A percentile compares a stretch with the other conserved stretches of the same genome.
Conservation (phyloP, 2,797 vertebrate species). For the Simalia tracyae region DNA sequence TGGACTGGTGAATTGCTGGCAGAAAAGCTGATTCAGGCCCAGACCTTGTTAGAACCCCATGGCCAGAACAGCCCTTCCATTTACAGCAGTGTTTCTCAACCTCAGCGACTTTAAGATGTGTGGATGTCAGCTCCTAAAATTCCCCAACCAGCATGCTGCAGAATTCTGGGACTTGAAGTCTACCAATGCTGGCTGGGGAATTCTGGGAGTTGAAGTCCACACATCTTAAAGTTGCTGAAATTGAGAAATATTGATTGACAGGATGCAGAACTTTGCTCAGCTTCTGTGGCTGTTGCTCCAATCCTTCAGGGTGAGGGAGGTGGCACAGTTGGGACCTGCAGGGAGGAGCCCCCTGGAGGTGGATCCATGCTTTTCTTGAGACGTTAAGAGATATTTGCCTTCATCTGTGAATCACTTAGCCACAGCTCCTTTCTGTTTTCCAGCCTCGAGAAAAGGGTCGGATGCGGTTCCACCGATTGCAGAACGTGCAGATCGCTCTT, state of each 20-base stretch:
- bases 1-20: not conserved
- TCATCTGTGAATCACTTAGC: accelerated
- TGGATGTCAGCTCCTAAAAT: not conserved
- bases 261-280: not conserved
- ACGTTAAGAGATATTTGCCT: not conserved
- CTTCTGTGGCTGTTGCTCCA: not conserved
- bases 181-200: not conserved
- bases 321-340: not conserved
- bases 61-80: not conserved
- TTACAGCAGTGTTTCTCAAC: not conserved
- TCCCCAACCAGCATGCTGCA: not conserved
- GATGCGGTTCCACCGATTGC: slow-evolving; percentile 96
- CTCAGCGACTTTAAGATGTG: not conserved
- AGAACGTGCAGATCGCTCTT: slow-evolving; percentile 98
- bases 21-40: not conserved
- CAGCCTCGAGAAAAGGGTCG: slow-evolving; percentile 97
- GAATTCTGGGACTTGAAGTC: not conserved
- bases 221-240: not conserved
- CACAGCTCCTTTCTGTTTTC: slow-evolving; percentile 41
- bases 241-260: not conserved
- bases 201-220: not conserved
- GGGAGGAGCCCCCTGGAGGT: accelerated
- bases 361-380: not conserved
- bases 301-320: not conserved
- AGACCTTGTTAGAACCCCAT: not conserved